These are phyloP conservation scores for Hirundichthys speculiger DNA, from an alignment of 2,113 vertebrate genomes.

Conservation along the genomic window DNA sequence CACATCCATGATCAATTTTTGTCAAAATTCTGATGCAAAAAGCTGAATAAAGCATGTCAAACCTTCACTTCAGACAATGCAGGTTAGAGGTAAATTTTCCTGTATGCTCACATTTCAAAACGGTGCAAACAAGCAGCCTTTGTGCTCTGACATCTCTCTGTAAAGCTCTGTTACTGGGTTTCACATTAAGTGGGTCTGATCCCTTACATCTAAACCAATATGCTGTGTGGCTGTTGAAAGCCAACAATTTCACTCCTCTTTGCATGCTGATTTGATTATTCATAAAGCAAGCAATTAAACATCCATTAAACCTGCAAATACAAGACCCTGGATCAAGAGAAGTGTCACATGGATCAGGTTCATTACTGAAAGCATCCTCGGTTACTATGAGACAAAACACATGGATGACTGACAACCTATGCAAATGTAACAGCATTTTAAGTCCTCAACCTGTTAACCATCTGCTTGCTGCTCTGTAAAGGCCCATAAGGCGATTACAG, in stretches of 20 bases:
- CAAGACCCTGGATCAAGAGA: conserved; percentile 55
- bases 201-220: conserved; percentile 49
- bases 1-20: too few relatives aligned
- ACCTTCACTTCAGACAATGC: conserved; percentile 1
- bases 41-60: background rate
- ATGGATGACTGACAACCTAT: conserved; percentile 28
- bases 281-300: conserved; percentile 68
- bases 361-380: conserved; percentile 40
- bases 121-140: background rate
- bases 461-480: background rate
- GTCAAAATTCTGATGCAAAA: too few relatives aligned
- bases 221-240: conserved; percentile 50
- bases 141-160: conserved; percentile 26
- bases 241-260: conserved; percentile 65
- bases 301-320: conserved; percentile 65
- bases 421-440: conserved; percentile 16
- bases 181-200: conserved; percentile 55
- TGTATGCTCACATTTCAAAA: conserved; percentile 24
- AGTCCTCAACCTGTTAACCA: background rate
- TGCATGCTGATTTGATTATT: conserved; percentile 52
- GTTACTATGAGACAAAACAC: conserved; percentile 20
- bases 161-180: conserved; percentile 22
- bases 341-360: conserved; percentile 41
- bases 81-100: conserved; percentile 28
- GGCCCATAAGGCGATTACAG: background rate